Percentiles rank a stretch among this genome's conserved stretches.
These are phyloP conservation scores for Tichodroma muraria DNA, from an alignment of 2,113 vertebrate genomes.

Conservation along the genomic window DNA sequence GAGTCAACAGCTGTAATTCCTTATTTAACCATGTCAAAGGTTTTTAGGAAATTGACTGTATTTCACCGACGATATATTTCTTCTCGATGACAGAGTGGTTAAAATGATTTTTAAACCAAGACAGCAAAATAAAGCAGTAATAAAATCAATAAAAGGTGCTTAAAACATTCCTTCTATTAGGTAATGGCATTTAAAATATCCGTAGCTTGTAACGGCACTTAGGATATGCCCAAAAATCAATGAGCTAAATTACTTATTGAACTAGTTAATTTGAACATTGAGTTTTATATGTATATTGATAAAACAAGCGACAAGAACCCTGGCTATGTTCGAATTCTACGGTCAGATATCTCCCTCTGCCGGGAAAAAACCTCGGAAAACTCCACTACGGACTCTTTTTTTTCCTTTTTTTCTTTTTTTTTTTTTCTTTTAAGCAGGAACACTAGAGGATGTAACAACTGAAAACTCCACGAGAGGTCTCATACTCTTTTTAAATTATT, in stretches of 20 bases:
- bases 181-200: slow-evolving; percentile 88
- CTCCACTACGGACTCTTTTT: neutral
- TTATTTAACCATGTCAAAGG: slow-evolving; percentile 83
- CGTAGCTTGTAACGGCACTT: slow-evolving; percentile 84
- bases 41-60: slow-evolving; percentile 81
- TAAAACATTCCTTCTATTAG: slow-evolving; percentile 85
- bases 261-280: slow-evolving; percentile 85
- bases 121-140: slow-evolving; percentile 86
- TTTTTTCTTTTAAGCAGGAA: neutral
- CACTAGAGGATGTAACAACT: neutral
- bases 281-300: slow-evolving; percentile 82
- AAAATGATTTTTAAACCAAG: slow-evolving; percentile 85
- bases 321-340: neutral
- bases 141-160: slow-evolving; percentile 87
- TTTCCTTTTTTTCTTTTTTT: too few species aligned
- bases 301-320: slow-evolving; percentile 65
- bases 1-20: slow-evolving; percentile 81
- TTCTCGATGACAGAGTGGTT: slow-evolving; percentile 82
- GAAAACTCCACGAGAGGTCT: slow-evolving; percentile 1
- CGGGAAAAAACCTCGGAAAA: slow-evolving; percentile 10
- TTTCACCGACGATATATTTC: slow-evolving; percentile 82
- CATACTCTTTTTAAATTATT: neutral
- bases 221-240: slow-evolving; percentile 83
- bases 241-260: slow-evolving; percentile 86
- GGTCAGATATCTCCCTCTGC: slow-evolving; percentile 75